These are phyloP conservation scores for Furcula furcula DNA, from an alignment of 2,888 invertebrate species.

Conservation along the genomic window DNA sequence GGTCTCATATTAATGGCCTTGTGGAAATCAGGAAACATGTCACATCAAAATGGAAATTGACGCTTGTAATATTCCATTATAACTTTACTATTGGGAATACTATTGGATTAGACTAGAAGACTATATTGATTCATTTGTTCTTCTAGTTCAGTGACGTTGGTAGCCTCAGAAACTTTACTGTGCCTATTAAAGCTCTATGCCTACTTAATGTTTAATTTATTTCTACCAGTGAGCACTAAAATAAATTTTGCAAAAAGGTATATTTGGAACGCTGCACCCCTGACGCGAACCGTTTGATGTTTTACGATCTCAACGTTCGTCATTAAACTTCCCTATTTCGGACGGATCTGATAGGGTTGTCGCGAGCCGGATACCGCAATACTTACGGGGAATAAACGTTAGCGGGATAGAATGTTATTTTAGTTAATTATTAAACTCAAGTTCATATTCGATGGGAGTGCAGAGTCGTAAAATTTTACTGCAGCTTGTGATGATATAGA, in stretches of 20 bases:
- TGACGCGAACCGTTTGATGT: slow-evolving; percentile 59
- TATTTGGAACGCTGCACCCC: slow-evolving; percentile 50
- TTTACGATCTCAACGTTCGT: slow-evolving; percentile 69
- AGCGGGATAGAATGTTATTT: slow-evolving; percentile 2
- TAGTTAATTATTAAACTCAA: slow-evolving; percentile 1
- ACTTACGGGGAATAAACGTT: not conserved
- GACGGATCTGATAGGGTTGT: slow-evolving; percentile 56
- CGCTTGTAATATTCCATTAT: too few species aligned
- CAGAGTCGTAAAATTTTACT: too few species aligned
- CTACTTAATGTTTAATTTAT: slow-evolving; percentile 32
- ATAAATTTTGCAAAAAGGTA: slow-evolving; percentile 31
- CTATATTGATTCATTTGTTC: slow-evolving; percentile 7
- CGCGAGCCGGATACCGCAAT: slow-evolving; percentile 11
- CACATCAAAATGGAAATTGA: too few species aligned
- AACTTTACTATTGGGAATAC: too few species aligned
- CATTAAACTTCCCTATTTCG: slow-evolving; percentile 72
- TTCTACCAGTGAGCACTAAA: slow-evolving; percentile 21
- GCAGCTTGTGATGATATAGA: too few species aligned
- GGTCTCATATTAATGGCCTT: too few species aligned
- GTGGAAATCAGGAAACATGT: too few species aligned
- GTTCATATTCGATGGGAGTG: not conserved
- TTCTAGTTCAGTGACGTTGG: slow-evolving; percentile 16
- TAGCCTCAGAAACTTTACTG: slow-evolving; percentile 8
- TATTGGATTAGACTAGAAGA: too few species aligned
- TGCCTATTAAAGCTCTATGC: slow-evolving; percentile 27